Percentiles rank a stretch among this genome's conserved stretches.
These are phyloP conservation scores for Mya arenaria DNA, from an alignment of 1,140 invertebrate species.

Conservation along the genomic window DNA sequence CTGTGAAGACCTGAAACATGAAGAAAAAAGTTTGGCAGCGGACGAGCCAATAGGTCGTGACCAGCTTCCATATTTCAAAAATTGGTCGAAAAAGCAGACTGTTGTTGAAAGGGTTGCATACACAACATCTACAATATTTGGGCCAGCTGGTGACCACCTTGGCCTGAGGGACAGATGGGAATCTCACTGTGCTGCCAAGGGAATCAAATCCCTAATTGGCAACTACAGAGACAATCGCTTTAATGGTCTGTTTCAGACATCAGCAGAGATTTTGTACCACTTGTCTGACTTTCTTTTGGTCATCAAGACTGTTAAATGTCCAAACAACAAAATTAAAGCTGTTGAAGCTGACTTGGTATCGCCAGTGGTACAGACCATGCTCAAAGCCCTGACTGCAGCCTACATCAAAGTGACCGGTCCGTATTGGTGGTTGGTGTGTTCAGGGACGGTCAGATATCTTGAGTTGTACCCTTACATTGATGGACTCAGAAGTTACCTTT, in stretches of 20 bases:
- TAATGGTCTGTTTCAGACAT: slow-evolving; percentile 41
- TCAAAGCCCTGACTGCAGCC: not conserved
- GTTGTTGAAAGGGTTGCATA: not conserved
- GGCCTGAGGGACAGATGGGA: slow-evolving; percentile 28
- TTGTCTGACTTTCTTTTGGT: not conserved
- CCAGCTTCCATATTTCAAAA: not conserved
- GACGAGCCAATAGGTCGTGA: slow-evolving; percentile 24
- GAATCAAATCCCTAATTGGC: slow-evolving; percentile 31
- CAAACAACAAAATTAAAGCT: slow-evolving; percentile 1
- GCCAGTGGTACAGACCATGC: not conserved
- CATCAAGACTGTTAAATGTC: not conserved
- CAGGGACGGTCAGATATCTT: not conserved
- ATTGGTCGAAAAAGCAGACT: not conserved
- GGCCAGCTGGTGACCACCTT: slow-evolving; percentile 20
- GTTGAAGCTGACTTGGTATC: slow-evolving; percentile 21
- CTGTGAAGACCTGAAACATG: not conserved
- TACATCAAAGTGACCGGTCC: slow-evolving; percentile 4
- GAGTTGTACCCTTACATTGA: not conserved
- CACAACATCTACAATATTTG: slow-evolving; percentile 27
- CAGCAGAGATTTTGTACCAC: slow-evolving; percentile 5
- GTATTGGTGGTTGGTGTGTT: slow-evolving; percentile 11
- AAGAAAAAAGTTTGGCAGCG: not conserved
- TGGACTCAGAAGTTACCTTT: not conserved
- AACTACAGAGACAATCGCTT: slow-evolving; percentile 46
- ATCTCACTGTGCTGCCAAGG: slow-evolving; percentile 7